Evolutionary conservation across 2,888 invertebrate species (phyloP).

Genomic region (Drosophila anceps): DNA sequence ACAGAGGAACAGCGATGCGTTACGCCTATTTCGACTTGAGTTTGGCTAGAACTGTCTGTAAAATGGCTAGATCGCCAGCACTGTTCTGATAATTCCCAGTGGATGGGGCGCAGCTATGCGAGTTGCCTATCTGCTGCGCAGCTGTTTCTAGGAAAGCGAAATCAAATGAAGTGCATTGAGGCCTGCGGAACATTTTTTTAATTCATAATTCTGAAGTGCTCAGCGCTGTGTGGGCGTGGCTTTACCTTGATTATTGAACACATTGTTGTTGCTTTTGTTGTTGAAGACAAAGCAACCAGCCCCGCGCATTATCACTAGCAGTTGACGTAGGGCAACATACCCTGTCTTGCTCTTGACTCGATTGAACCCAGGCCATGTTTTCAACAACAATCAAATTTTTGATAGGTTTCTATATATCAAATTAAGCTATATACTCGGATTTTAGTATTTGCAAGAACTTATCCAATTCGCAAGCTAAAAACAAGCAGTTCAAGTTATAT

Average conservation of each 20-base stretch:
- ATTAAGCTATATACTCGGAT: not conserved
- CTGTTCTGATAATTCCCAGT: constrained; percentile 6
- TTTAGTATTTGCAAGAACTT: not conserved
- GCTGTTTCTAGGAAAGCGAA: constrained; percentile 4
- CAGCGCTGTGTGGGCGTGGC: constrained; percentile 51
- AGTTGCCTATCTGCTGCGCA: constrained; percentile 4
- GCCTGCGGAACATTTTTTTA: constrained; percentile 44
- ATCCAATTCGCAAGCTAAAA: not conserved
- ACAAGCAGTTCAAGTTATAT: too few relatives aligned
- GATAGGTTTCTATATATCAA: not conserved
- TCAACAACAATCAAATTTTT: not conserved
- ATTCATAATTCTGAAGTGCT: constrained; percentile 66
- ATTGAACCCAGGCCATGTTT: not conserved
- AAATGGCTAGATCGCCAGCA: not conserved
- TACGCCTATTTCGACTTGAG: constrained; percentile 5
- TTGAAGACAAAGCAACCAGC: not conserved
- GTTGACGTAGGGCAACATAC: not conserved
- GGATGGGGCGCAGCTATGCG: constrained; percentile 3
- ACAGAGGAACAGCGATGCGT: constrained; percentile 74
- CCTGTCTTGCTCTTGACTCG: constrained; percentile 1
- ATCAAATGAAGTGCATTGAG: not conserved
- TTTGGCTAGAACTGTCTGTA: not conserved
- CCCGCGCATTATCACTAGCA: constrained; percentile 4
- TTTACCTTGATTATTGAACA: constrained; percentile 60
- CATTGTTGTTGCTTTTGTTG: constrained; percentile 20